Conservation (phyloP, 2,797 vertebrate species). For the Characodon lateralis region DNA sequence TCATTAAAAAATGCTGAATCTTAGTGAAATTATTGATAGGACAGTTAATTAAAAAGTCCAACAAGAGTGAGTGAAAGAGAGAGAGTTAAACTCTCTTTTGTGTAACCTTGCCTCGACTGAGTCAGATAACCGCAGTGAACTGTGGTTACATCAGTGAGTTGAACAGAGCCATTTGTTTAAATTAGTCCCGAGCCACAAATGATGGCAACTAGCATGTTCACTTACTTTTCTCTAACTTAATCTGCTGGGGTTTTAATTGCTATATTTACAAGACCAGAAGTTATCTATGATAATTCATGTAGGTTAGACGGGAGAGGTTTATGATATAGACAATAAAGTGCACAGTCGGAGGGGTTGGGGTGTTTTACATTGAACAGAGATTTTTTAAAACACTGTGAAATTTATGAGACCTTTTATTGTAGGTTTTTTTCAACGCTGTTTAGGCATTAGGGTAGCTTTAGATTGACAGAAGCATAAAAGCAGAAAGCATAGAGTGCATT, state of each 20-base stretch:
- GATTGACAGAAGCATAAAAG: too few relatives aligned
- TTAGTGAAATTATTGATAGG: neutral
- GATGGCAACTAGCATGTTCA: slow-evolving; percentile 44
- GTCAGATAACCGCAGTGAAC: slow-evolving; percentile 56
- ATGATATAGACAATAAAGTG: neutral
- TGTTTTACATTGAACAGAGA: too few relatives aligned
- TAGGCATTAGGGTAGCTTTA: too few relatives aligned
- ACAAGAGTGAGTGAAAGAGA: slow-evolving; percentile 14
- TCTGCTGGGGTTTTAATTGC: slow-evolving; percentile 67
- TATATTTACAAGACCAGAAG: slow-evolving; percentile 27
- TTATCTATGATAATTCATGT: neutral
- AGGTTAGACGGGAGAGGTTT: neutral
- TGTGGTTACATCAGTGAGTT: slow-evolving; percentile 72
- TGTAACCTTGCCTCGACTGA: slow-evolving; percentile 57
- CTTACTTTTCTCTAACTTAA: slow-evolving; percentile 41
- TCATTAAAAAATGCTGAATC: neutral
- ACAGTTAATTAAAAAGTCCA: slow-evolving; percentile 14
- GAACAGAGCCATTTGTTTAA: slow-evolving; percentile 71
- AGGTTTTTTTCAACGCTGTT: too few relatives aligned
- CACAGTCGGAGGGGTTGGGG: neutral
- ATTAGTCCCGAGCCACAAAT: slow-evolving; percentile 64
- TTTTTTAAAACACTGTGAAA: too few relatives aligned
- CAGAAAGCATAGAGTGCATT: too few relatives aligned
- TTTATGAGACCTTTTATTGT: too few relatives aligned
- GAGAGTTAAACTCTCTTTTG: slow-evolving; percentile 51